Evolutionary conservation across 2,797 vertebrate species (phyloP).

Genomic region (Eulemur rubriventer): DNA sequence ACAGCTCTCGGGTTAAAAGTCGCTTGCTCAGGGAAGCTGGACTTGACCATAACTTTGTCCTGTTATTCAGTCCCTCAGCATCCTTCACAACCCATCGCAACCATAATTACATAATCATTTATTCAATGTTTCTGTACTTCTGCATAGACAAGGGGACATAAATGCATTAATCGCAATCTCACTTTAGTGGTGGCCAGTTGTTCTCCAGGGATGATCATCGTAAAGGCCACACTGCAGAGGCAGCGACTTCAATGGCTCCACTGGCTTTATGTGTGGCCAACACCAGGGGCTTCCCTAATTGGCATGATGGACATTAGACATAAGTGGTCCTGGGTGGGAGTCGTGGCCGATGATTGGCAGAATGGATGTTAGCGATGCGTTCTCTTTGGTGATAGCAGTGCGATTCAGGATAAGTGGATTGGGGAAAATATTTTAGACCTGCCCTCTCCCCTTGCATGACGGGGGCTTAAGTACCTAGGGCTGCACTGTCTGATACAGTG

Average conservation of each 20-base stretch:
- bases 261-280: not conserved
- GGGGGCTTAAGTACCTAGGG: too few species aligned
- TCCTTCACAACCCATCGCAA: not conserved
- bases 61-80: not conserved
- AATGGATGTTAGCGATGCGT: rapidly evolving
- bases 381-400: not conserved
- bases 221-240: not conserved
- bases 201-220: not conserved
- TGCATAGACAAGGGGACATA: not conserved
- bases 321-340: not conserved
- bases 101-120: not conserved
- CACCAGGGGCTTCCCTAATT: not conserved
- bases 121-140: not conserved
- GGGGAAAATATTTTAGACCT: not conserved
- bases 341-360: not conserved
- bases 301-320: rapidly evolving
- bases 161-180: not conserved
- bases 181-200: not conserved
- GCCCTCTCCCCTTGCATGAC: rapidly evolving
- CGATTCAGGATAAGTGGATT: rapidly evolving
- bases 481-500: rapidly evolving
- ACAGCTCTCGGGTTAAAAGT: not conserved
- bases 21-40: not conserved
- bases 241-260: rapidly evolving
- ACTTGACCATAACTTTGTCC: not conserved